Evolutionary conservation across 1,140 invertebrate genomes (phyloP), one percentile per base, ranked within the genome.

Genomic region (Drosophila parabipectinata): DNA sequence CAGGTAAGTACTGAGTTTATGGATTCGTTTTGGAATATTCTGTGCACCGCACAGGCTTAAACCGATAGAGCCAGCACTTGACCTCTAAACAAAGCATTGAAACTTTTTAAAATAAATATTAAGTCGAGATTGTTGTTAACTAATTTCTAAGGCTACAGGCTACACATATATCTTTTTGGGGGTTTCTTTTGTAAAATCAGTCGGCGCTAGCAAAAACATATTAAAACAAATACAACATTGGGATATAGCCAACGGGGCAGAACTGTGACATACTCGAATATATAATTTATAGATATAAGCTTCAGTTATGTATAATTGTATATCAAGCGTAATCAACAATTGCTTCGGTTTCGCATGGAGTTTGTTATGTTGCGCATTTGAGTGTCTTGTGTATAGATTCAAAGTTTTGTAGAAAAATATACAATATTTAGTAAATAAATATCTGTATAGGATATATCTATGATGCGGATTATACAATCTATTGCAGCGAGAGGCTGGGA

Each of bases 271-370:
- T 62, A 62, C 57, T 58, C 54, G 67, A 69, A 58, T 69, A 67
- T 41, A 53, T 60, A 28, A 28, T 62, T 26, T 48, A 52, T 52
- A 37, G 64, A 41, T 47, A 30, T 53, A 64, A 62, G 60, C 15
- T 30, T 77, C 52, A 48, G 50, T 69, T 62, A 56, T 72, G 54
- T 84, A 67, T 84, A 59, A 34, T 55, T 84, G 66, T 79, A 83
- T 79, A 83, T 83, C 66, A 84, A 84, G 80, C 80, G 80, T 84
- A 84, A 39, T 77, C 72, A 85, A 83, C 62, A 85, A 84, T 85
- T 84, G 81, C 80, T 80, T 84, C 66, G 71, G 77, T 77, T 77
- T 80, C 56, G 72, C 61, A 79, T 72, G 66, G 61, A 72, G 51
- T 73, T 63, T 34, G 52, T 18, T 60, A 68, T 51, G 24, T 61